Evolutionary conservation across 2,113 vertebrate genomes (phyloP).

Genomic region (Coryphaenoides rupestris): DNA sequence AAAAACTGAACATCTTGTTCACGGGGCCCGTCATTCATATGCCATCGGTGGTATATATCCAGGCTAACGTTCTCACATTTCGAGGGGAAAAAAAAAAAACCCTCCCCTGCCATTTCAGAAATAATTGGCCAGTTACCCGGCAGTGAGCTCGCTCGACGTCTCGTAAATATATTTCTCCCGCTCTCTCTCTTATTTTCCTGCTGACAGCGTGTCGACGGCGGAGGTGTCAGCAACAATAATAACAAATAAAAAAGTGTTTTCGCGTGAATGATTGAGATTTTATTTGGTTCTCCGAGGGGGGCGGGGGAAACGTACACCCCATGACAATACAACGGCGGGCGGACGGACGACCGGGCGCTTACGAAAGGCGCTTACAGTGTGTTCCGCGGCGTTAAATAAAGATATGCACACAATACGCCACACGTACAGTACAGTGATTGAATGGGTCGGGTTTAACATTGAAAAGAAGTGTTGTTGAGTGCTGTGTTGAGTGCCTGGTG

Average conservation of each 20-base stretch:
- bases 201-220: slow-evolving; percentile 66
- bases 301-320: slow-evolving; percentile 47
- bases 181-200: slow-evolving; percentile 36
- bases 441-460: no score
- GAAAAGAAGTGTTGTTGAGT: no score
- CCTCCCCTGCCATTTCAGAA: slow-evolving; percentile 70
- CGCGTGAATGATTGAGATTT: slow-evolving; percentile 67
- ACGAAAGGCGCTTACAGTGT: no score
- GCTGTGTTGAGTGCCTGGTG: no score
- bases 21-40: slow-evolving; percentile 67
- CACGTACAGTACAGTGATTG: no score
- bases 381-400: no score
- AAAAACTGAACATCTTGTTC: slow-evolving; percentile 59
- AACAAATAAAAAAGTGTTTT: slow-evolving; percentile 56
- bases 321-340: slow-evolving; percentile 9
- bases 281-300: slow-evolving; percentile 47
- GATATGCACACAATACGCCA: no score
- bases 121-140: slow-evolving; percentile 70
- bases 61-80: slow-evolving; percentile 61
- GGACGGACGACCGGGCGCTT: slow-evolving; percentile 30
- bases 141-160: slow-evolving; percentile 51
- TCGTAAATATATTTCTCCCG: slow-evolving; percentile 29
- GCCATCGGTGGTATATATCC: slow-evolving; percentile 56
- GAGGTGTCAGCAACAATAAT: slow-evolving; percentile 67
- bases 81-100: no score